Evolutionary conservation across 2,888 invertebrate species (phyloP), one percentile per base, ranked within the genome.

Genomic region (Drosophila pseudotalamancana): DNA sequence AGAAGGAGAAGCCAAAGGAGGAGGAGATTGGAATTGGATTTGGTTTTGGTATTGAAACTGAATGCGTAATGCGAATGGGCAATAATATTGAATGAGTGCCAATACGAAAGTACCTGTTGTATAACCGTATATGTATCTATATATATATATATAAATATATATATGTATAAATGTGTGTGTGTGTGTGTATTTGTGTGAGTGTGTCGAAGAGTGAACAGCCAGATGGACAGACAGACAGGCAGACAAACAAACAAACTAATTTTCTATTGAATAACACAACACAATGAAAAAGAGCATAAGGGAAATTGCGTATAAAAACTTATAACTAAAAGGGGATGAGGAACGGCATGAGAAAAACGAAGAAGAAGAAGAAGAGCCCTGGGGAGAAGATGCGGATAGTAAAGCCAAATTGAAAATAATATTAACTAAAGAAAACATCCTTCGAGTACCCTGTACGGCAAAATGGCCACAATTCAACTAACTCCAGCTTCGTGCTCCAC

Each of bases 211-310:
- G 31, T 50, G 25, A 32, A 19, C 34, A 19, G 39, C 9, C 60
- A 29, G 46, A n/a, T n/a, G n/a, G 8, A 9, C 19, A 37, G 35
- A 8, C 40, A 39, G 23, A 18, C 18, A 31, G 25, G 5, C 31
- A 32, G 21, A 9, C 68, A 48, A 39, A 80, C 84, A 83, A 80
- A 66, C 72, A 80, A 80, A 75, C 78, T 83, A 77, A 80, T 80
- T 84, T 83, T 80, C 70, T 65, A 80, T 83, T 75, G 68, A 72
- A 66, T 62, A 57, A 57, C 66, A 74, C 60, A 57, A 57, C 62
- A 49, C 34, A 43, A 39, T n/a, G 45, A 39, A 49, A 61, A 51
- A 35, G 34, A 67, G 21, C 67, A 66, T 57, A 49, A 66, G 57
- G 53, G 72, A 71, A 65, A 71, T 54, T 48, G 66, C 48, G 34